These are phyloP conservation scores for Diplodus sargus DNA, from an alignment of 2,797 vertebrate genomes.

Conservation along the genomic window DNA sequence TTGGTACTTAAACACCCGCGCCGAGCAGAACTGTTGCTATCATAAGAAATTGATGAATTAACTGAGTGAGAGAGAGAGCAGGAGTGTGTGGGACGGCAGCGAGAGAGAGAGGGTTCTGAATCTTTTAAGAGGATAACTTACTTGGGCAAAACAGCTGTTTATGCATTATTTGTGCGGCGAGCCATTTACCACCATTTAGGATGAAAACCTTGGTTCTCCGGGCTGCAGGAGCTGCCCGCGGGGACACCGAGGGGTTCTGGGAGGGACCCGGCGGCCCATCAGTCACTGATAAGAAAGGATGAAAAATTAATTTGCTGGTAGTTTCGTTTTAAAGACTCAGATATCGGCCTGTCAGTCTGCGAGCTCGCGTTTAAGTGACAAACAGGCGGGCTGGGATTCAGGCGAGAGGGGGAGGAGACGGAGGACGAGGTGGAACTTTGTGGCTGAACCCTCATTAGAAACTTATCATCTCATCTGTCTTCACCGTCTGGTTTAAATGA, in stretches of 20 bases:
- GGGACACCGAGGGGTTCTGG: conserved; percentile 70
- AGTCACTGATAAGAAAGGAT: conserved; percentile 85
- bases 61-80: conserved; percentile 79
- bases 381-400: conserved; percentile 65
- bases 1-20: conserved; percentile 86
- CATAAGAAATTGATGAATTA: conserved; percentile 92
- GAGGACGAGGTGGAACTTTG: conserved; percentile 31
- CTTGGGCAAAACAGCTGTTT: conserved; percentile 92
- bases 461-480: not conserved
- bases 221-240: conserved; percentile 79
- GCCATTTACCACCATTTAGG: conserved; percentile 88
- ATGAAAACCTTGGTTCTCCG: conserved; percentile 76
- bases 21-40: conserved; percentile 88
- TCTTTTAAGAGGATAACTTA: conserved; percentile 91
- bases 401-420: conserved; percentile 16
- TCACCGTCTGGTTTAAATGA: not conserved
- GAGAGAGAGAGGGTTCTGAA: conserved; percentile 83
- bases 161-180: conserved; percentile 90
- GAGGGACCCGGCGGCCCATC: conserved; percentile 75
- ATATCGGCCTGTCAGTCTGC: conserved; percentile 82
- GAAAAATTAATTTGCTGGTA: conserved; percentile 85
- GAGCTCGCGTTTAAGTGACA: conserved; percentile 77
- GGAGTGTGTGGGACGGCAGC: conserved; percentile 66
- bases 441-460: not conserved
- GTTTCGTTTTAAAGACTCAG: conserved; percentile 80